Evolutionary conservation across 2,113 vertebrate species (phyloP).

Genomic region (Campylomormyrus numenius): DNA sequence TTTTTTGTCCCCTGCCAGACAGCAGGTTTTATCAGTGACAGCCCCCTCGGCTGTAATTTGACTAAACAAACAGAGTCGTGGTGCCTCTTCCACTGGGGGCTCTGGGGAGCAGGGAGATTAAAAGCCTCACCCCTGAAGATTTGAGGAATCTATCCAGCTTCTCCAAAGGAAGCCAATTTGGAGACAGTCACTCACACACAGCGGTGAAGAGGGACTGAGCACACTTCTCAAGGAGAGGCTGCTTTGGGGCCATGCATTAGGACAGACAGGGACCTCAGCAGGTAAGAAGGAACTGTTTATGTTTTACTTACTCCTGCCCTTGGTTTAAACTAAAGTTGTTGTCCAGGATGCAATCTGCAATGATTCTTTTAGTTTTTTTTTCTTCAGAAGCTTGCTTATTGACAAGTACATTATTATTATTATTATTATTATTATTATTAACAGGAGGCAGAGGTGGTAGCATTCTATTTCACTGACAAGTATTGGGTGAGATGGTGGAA

Average conservation of each 20-base stretch:
- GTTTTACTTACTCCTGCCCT: neutral
- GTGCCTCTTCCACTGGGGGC: slow-evolving; percentile 4
- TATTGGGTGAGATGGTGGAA: no score
- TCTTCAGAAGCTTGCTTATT: neutral
- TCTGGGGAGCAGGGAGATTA: slow-evolving; percentile 3
- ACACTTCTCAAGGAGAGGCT: neutral
- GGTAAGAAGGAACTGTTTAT: neutral
- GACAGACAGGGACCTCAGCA: neutral
- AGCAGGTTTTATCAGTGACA: neutral
- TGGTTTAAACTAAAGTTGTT: neutral
- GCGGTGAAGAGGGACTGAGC: neutral
- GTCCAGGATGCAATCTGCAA: neutral
- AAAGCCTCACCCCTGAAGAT: slow-evolving; percentile 16
- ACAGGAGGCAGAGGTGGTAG: no score
- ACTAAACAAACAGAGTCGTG: slow-evolving; percentile 22
- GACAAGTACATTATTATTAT: neutral
- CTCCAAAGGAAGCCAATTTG: slow-evolving; percentile 10
- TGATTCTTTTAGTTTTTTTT: neutral
- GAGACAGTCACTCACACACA: slow-evolving; percentile 15
- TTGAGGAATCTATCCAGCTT: slow-evolving; percentile 17
- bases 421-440: neutral
- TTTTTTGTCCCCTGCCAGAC: neutral
- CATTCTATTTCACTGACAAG: no score
- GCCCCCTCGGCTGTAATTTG: slow-evolving; percentile 8
- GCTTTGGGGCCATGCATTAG: slow-evolving; percentile 6